A percentile compares a stretch with the other conserved stretches of the same genome.
Evolutionary conservation across 1,140 invertebrate species (phyloP).

Genomic region (Daktulosphaira vitifoliae): DNA sequence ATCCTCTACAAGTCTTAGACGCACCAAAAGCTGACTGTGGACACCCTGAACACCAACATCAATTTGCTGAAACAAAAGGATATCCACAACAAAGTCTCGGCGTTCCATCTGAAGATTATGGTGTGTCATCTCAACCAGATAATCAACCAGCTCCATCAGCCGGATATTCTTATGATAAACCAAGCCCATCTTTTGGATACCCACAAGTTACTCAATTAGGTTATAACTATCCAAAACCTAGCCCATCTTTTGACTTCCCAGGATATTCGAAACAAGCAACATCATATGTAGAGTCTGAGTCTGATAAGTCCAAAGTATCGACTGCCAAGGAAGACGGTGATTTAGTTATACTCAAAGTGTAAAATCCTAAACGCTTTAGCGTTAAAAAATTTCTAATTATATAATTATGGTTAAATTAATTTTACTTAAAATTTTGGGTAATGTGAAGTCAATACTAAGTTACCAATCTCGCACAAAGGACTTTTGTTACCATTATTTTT

Average conservation of each 20-base stretch:
- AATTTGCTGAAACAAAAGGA: neutral
- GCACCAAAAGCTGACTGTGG: neutral
- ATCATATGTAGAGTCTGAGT: neutral
- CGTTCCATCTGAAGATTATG: constrained; percentile 12
- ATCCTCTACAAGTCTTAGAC: neutral
- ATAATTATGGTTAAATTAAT: too few relatives aligned
- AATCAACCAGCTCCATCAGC: neutral
- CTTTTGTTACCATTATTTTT: too few relatives aligned
- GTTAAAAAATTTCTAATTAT: too few relatives aligned
- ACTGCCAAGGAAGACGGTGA: constrained; percentile 2
- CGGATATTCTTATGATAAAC: constrained; percentile 13
- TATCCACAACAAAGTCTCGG: neutral
- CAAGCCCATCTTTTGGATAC: constrained; percentile 9
- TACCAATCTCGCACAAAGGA: too few relatives aligned
- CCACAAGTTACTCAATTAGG: neutral
- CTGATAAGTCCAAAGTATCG: neutral
- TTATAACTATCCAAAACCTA: neutral
- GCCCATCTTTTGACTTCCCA: constrained; percentile 11
- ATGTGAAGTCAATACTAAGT: too few relatives aligned
- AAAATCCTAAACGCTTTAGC: neutral
- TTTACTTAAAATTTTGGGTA: too few relatives aligned
- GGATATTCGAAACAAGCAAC: neutral
- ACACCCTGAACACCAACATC: constrained; percentile 11
- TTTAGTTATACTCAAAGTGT: constrained; percentile 18
- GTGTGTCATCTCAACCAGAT: neutral